phyloP scores from a whole-genome alignment of 2,888 invertebrate species.

The Clanis bilineata region DNA sequence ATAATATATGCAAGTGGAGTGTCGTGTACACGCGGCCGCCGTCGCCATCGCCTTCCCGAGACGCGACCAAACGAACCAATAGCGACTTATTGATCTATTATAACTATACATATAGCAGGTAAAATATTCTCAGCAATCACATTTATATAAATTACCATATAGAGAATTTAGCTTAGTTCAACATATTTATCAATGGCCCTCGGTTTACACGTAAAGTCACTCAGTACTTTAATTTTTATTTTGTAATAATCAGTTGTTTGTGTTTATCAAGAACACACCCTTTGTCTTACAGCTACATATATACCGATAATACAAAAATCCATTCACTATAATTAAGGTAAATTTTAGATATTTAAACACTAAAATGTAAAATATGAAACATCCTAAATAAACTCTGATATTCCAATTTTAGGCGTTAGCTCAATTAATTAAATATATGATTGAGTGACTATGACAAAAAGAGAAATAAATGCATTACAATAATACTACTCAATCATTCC shows the following conservation, averaged over 20 bases:
- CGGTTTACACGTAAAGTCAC: slow-evolving; percentile 82
- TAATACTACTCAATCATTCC: slow-evolving; percentile 78
- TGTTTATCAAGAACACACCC: slow-evolving; percentile 79
- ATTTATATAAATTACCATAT: slow-evolving; percentile 79
- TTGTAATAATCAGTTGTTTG: slow-evolving; percentile 78
- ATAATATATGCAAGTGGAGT: slow-evolving; percentile 31
- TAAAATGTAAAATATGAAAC: slow-evolving; percentile 82
- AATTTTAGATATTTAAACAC: slow-evolving; percentile 82
- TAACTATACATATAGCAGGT: slow-evolving; percentile 76
- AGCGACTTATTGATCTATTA: slow-evolving; percentile 68
- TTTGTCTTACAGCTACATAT: slow-evolving; percentile 76
- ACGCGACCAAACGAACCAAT: slow-evolving; percentile 40
- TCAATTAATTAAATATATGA: slow-evolving; percentile 80
- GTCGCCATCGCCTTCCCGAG: too few species aligned
- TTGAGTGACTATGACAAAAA: slow-evolving; percentile 79
- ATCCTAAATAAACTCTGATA: slow-evolving; percentile 83
- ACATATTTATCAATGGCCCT: slow-evolving; percentile 81
- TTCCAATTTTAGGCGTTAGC: slow-evolving; percentile 82
- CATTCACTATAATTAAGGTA: slow-evolving; percentile 82
- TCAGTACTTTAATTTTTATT: slow-evolving; percentile 75
- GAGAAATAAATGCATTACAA: slow-evolving; percentile 81
- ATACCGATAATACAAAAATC: slow-evolving; percentile 83
- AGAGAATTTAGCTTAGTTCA: slow-evolving; percentile 81
- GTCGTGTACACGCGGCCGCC: slow-evolving; percentile 22
- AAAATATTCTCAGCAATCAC: slow-evolving; percentile 80